These are phyloP conservation scores for Coendou prehensilis DNA, from an alignment of 2,797 vertebrate genomes.

Conservation along the genomic window DNA sequence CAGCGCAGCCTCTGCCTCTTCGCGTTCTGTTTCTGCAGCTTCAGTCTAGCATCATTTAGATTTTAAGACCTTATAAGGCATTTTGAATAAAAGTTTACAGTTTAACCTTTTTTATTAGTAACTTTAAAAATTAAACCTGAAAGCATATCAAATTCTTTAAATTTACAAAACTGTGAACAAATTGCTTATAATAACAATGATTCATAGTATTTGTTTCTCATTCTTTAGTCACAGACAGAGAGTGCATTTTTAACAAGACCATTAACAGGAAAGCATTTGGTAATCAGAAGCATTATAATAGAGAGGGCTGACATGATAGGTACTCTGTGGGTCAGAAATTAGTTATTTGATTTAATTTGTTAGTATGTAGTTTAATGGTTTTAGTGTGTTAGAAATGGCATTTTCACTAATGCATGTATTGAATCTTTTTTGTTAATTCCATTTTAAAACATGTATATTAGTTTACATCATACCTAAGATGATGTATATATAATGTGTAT, in stretches of 20 bases:
- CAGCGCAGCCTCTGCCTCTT: not conserved
- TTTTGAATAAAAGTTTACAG: constrained; percentile 5
- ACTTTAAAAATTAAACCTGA: constrained; percentile 10
- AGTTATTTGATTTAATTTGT: not conserved
- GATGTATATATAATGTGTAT: not conserved
- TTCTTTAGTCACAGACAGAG: not conserved
- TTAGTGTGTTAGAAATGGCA: constrained; percentile 5
- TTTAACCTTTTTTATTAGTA: not conserved
- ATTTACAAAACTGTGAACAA: not conserved
- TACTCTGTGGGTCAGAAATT: not conserved
- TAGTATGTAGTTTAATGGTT: not conserved
- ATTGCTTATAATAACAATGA: not conserved
- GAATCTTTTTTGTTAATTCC: constrained; percentile 19
- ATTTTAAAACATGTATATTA: not conserved
- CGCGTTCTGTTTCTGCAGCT: not conserved
- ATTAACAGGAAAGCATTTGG: not conserved
- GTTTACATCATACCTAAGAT: not conserved
- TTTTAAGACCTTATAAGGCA: not conserved
- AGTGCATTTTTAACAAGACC: not conserved
- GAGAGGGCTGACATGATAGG: not conserved
- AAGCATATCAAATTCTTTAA: constrained; percentile 13
- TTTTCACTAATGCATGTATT: not conserved
- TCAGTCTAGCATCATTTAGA: constrained; percentile 6
- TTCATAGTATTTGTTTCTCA: not conserved
- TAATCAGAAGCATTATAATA: not conserved